Evolutionary conservation across 2,888 invertebrate species (phyloP).

Genomic region (Balanococcus diminutus): DNA sequence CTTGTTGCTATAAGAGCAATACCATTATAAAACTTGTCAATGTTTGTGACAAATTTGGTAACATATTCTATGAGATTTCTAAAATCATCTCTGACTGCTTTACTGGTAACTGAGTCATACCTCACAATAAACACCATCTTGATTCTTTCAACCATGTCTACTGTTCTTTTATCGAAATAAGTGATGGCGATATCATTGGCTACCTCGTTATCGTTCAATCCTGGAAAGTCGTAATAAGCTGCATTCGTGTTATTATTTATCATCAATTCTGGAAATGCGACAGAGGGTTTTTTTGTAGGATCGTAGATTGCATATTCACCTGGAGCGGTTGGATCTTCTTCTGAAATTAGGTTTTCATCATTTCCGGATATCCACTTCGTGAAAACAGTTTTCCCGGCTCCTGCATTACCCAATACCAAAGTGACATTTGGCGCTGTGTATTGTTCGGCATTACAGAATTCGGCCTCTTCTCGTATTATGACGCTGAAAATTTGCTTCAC

Average conservation of each 20-base stretch:
- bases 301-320: background rate
- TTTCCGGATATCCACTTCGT: background rate
- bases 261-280: constrained; percentile 50
- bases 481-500: too few relatives aligned
- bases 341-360: background rate
- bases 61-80: constrained; percentile 49
- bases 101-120: constrained; percentile 58
- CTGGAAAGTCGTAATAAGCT: background rate
- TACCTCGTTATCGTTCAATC: background rate
- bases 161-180: constrained; percentile 60
- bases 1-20: background rate
- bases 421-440: too few relatives aligned
- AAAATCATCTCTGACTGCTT: constrained; percentile 55
- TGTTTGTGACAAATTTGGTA: background rate
- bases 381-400: background rate
- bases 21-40: background rate
- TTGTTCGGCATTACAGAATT: too few relatives aligned
- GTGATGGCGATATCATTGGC: constrained; percentile 59
- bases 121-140: constrained; percentile 59
- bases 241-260: constrained; percentile 31
- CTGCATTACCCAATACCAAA: background rate
- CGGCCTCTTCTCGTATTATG: too few relatives aligned
- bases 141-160: constrained; percentile 58
- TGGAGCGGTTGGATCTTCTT: background rate
- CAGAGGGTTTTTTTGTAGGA: constrained; percentile 18